Base-by-base conservation (phyloP, 2,113 vertebrate genomes). In the Sturnira hondurensis region DNA sequence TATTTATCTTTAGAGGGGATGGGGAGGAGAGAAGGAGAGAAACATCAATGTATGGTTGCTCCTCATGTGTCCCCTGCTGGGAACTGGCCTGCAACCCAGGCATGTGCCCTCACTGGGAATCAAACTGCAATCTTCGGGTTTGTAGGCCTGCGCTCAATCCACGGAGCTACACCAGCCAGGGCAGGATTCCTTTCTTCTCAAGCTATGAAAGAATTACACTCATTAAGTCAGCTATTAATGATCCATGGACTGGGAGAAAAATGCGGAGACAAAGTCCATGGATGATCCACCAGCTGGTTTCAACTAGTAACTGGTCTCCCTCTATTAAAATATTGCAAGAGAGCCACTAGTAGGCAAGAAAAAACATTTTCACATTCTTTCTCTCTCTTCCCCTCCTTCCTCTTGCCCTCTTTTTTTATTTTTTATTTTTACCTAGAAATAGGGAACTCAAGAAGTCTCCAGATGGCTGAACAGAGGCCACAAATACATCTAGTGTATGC, bases 151-250 rank as follows among this genome's bases (percentile, higher is more conserved):
- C n/a, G n/a, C n/a, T n/a, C n/a, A n/a, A n/a, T n/a, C n/a, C n/a
- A n/a, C n/a, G n/a, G n/a, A n/a, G n/a, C n/a, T n/a, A n/a, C n/a
- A n/a, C n/a, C n/a, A n/a, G n/a, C n/a, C n/a, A n/a, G n/a, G n/a
- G n/a, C n/a, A n/a, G n/a, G 4, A 91, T 41, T 84, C 52, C 50
- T 91, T 91, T 93, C 74, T 94, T 93, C 89, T 91, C 47, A 65
- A 95, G 77, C 67, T 92, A 24, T 90, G 56, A 85, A 74, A 78
- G 56, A 91, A 86, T 95, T 73, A 89, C 84, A 92, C n/a, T 95
- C 41, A 26, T 6, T n/a, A 93, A 93, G 22, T 89, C 89, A 89
- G 22, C 26, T 76, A 17, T 43, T n/a, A 78, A 52, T 14, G 41
- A 70, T 50, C 82, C 61, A 52, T 3, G 47, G 84, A 47, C 36